These are phyloP conservation scores for Iguana delicatissima DNA, from an alignment of 2,797 vertebrate genomes.

Conservation along the genomic window DNA sequence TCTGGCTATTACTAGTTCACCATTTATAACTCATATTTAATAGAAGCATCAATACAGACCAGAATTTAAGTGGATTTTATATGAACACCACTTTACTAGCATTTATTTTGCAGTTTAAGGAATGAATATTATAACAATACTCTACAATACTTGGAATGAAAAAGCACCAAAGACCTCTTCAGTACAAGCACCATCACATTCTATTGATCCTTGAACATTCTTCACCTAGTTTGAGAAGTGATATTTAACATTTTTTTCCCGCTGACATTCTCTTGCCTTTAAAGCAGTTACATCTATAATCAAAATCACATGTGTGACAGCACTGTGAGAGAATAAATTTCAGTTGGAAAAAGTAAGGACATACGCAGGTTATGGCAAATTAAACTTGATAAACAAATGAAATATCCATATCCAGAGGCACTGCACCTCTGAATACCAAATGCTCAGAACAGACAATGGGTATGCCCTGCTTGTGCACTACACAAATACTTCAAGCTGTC, in stretches of 20 bases:
- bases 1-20: background rate
- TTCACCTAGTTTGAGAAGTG: background rate
- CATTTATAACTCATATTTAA: background rate
- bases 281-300: background rate
- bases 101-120: slow-evolving; percentile 2
- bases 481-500: background rate
- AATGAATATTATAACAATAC: slow-evolving; percentile 4
- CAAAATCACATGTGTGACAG: background rate
- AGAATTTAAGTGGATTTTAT: slow-evolving; percentile 7
- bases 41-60: background rate
- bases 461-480: background rate
- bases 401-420: background rate
- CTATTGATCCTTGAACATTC: slow-evolving; percentile 14
- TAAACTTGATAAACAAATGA: background rate
- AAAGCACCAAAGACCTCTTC: slow-evolving; percentile 13
- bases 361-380: background rate
- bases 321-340: background rate
- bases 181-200: slow-evolving; percentile 1
- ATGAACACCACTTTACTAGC: background rate
- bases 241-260: too few relatives aligned
- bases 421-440: background rate
- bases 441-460: background rate
- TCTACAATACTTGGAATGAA: slow-evolving; percentile 22
- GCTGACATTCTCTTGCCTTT: background rate
- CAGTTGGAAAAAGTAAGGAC: background rate